phyloP scores from a whole-genome alignment of 2,888 invertebrate genomes.

The Gortyna flavago region DNA sequence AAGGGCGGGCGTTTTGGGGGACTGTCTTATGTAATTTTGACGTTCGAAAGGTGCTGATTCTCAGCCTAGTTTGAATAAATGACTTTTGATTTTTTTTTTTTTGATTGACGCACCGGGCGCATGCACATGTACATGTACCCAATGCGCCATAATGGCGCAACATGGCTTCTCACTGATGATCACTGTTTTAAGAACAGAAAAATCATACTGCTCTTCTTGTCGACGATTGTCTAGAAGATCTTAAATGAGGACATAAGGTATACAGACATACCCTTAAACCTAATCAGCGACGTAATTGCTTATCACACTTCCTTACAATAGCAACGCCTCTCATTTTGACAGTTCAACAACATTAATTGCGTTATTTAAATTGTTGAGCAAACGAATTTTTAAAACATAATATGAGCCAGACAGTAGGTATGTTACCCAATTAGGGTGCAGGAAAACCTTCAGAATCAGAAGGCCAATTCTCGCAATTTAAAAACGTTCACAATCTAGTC shows the following conservation, averaged over 20 bases:
- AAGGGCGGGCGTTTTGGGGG: no score
- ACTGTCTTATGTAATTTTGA: no score
- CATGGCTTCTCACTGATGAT: no score
- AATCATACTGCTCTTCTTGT: not conserved
- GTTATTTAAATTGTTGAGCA: no score
- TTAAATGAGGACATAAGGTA: not conserved
- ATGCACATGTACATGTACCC: no score
- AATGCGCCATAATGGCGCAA: no score
- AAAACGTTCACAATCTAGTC: no score
- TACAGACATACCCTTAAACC: not conserved
- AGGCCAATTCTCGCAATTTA: no score
- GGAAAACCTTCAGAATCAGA: not conserved
- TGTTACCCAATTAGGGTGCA: not conserved
- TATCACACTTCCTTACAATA: not conserved
- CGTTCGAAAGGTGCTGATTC: no score
- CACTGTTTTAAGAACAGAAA: not conserved
- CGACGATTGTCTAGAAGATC: not conserved
- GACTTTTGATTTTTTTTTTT: no score
- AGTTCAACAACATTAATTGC: not conserved
- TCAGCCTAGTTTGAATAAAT: no score
- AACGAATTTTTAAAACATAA: not conserved
- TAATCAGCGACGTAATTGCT: not conserved
- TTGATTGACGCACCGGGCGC: no score
- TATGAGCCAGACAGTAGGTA: not conserved
- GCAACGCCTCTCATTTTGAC: not conserved